Base-by-base conservation (phyloP, 1,140 invertebrate genomes). In the Papilio machaon region DNA sequence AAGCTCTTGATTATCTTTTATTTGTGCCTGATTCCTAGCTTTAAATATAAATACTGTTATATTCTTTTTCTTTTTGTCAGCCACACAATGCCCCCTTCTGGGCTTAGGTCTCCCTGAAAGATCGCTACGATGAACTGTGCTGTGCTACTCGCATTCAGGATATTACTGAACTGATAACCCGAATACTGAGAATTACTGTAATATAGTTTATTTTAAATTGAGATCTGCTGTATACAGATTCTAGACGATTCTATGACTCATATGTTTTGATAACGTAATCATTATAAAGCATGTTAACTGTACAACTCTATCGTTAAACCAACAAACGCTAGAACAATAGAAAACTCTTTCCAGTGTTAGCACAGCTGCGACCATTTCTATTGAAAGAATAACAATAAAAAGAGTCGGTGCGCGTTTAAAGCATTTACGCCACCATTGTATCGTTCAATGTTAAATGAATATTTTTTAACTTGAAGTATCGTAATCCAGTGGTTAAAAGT, bases 331-430 rank as follows among this genome's bases (percentile, higher is more conserved):
- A 7, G 74, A 76, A 76, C 74, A 76, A 76, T 76, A 52, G 74
- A 70, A 70, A 76, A 76, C 74, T n/a, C 74, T 52, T 76, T 76
- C 46, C 74, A 76, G n/a, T 76, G 74, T 76, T 76, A 49, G 47
- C 74, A 52, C 47, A 76, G 74, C 74, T 76, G 74, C 46, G 19
- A 9, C 74, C 46, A 76, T 76, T 76, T 76, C 46, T 47, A 76
- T 49, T 49, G 47, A 76, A 76, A 76, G 11, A 49, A 76, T 52
- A 30, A 76, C 64, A 76, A 76, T 74, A 74, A 74, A 46, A 74
- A 47, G 73, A 70, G 64, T 38, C 13, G 64, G 64, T 70, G 30
- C 64, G 30, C 10, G 64, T 38, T 70, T 70, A 70, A 70, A 70
- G 30, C 64, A 70, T 70, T 70, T 70, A 70, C 64, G 64, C 64